Base-by-base conservation (phyloP, 2,888 invertebrate genomes). In the Harpalus rufipes region DNA sequence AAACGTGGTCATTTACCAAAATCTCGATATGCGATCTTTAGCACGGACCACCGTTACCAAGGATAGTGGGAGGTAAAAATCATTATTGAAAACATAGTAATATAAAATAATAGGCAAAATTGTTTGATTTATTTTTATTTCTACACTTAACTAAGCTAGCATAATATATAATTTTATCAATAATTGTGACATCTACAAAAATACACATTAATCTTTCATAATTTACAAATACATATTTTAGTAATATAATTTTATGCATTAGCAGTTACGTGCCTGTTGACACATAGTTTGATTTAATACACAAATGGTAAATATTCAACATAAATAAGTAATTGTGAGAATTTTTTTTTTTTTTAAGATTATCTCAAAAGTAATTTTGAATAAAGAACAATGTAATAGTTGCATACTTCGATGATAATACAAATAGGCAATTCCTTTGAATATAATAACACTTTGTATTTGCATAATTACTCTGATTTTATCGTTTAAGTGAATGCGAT, bases 101-200 rank as follows among this genome's bases (percentile, higher is more conserved):
- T 51, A 51, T 5, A 12, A 51, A 51, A 51, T 51, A 51, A 51
- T 21, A 65, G n/a, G 10, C 18, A 14, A 51, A 74, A 12, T 56
- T n/a, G 16, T 41, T 74, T 74, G 44, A 21, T 51, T 74, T 74
- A 51, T 16, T 76, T 72, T 78, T 58, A 78, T 56, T 78, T 84
- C 78, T 84, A 78, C 84, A 84, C 56, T 84, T 84, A 51, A 84
- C 78, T 84, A 78, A 78, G 84, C 76, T 84, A 84, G 84, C 84
- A 84, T 80, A 61, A 59, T 59, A 84, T 78, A 84, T 84, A 82
- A 65, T 72, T 81, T 56, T 81, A 81, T 84, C 59, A 84, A 76
- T 84, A 84, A 84, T 86, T 84, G 85, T 86, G 87, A 89, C 90
- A 90, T 88, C 90, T 90, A 90, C 89, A 89, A 90, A 90, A 90